A percentile compares a stretch with the other conserved stretches of the same genome.
phyloP scores from a whole-genome alignment of 2,888 invertebrate genomes.

The Sinodicranocentrus sp. region DNA sequence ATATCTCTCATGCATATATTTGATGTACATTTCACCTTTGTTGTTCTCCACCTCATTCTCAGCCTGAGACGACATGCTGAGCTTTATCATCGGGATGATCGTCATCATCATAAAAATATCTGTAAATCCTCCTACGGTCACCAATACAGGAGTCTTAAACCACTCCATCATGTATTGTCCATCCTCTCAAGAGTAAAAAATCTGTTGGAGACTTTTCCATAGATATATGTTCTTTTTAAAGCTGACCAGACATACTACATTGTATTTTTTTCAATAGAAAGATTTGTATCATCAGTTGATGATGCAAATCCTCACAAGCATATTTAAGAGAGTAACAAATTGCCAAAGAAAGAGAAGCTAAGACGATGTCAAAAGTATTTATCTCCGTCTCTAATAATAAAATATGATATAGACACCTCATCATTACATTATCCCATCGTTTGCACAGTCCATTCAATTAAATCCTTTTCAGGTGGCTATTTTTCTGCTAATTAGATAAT shows the following conservation, averaged over 20 bases:
- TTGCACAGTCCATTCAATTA: background rate
- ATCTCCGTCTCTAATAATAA: too few relatives aligned
- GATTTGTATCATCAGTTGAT: constrained; percentile 5
- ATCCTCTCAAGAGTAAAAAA: too few relatives aligned
- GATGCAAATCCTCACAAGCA: constrained; percentile 9
- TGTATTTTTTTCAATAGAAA: too few relatives aligned
- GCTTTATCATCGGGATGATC: constrained; percentile 13
- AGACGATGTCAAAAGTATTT: too few relatives aligned
- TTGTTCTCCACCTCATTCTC: constrained; percentile 30
- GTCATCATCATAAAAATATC: constrained; percentile 58
- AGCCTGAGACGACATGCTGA: constrained; percentile 60
- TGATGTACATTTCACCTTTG: constrained; percentile 56
- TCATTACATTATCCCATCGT: background rate
- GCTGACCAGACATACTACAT: too few relatives aligned
- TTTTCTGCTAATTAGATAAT: constrained; percentile 4
- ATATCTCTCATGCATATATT: background rate
- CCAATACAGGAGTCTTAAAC: too few relatives aligned
- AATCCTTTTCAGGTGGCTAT: constrained; percentile 13
- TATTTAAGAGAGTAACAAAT: too few relatives aligned
- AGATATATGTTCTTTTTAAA: too few relatives aligned
- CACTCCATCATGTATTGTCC: too few relatives aligned
- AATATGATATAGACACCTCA: background rate
- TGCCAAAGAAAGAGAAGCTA: too few relatives aligned
- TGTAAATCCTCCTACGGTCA: too few relatives aligned
- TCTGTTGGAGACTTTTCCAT: too few relatives aligned